These are phyloP conservation scores for Odocoileus virginianus DNA, from an alignment of 2,113 vertebrate species.

Conservation along the genomic window DNA sequence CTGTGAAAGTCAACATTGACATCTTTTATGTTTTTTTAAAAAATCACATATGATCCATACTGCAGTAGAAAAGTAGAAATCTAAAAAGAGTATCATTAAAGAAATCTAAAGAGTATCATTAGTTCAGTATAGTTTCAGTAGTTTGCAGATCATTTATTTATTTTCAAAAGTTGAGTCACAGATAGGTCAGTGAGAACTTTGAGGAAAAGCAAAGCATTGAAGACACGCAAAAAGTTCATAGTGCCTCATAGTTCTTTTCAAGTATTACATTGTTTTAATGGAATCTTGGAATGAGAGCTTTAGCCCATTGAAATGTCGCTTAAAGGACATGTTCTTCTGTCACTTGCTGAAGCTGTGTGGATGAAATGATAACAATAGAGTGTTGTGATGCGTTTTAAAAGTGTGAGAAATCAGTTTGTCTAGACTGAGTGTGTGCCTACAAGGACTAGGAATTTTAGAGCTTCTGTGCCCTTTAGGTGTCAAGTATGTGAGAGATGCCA, in stretches of 20 bases:
- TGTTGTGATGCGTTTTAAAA: conserved; percentile 84
- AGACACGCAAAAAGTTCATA: conserved; percentile 73
- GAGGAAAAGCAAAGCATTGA: conserved; percentile 75
- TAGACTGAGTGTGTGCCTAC: conserved; percentile 82
- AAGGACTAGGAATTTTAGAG: conserved; percentile 83
- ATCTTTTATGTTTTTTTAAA: neutral
- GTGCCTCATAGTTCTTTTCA: conserved; percentile 81
- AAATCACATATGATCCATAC: neutral
- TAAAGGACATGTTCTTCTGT: conserved; percentile 85
- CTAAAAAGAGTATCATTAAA: neutral
- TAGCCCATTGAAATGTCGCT: conserved; percentile 82
- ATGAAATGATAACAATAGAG: conserved; percentile 85
- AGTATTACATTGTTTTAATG: conserved; percentile 82
- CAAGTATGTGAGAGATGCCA: conserved; percentile 85
- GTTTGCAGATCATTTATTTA: conserved; percentile 73
- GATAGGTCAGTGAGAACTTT: conserved; percentile 77
- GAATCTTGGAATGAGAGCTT: conserved; percentile 78
- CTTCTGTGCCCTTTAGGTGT: conserved; percentile 87
- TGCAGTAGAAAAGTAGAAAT: conserved; percentile 54
- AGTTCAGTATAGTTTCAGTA: conserved; percentile 56
- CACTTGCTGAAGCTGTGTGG: conserved; percentile 80
- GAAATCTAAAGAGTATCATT: conserved; percentile 39
- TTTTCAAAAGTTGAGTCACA: conserved; percentile 71
- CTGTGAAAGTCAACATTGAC: neutral
- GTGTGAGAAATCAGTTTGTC: conserved; percentile 89